A percentile compares a stretch with the other conserved stretches of the same genome.
Evolutionary conservation across 2,888 invertebrate species (phyloP).

Genomic region (Tenthredo scrophulariae): DNA sequence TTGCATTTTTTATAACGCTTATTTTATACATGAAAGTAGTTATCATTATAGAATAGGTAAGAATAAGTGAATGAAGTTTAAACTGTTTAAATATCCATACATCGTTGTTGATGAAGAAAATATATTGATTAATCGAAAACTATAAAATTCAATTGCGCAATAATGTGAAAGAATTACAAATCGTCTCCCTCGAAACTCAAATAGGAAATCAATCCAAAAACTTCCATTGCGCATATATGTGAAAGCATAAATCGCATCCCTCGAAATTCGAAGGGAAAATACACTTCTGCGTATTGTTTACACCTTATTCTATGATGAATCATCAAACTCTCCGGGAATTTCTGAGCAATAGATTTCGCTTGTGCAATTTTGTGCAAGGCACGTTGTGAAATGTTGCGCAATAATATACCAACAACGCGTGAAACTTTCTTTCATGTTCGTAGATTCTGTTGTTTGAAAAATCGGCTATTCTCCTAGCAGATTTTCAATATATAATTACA

Average conservation of each 20-base stretch:
- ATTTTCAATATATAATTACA: not conserved
- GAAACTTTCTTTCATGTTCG: not conserved
- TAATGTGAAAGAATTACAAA: not conserved
- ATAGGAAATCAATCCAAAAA: not conserved
- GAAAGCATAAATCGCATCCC: not conserved
- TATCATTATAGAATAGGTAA: not conserved
- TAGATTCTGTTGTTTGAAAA: not conserved
- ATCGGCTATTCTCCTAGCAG: not conserved
- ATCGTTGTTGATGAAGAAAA: not conserved
- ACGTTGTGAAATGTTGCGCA: conserved; percentile 6
- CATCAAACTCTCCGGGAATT: not conserved
- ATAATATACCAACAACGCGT: not conserved
- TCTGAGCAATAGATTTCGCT: not conserved
- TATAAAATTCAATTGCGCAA: not conserved
- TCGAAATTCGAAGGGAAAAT: not conserved
- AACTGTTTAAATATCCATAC: not conserved
- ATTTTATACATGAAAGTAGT: not conserved
- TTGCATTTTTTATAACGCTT: not conserved
- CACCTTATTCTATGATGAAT: not conserved
- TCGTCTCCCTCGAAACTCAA: not conserved
- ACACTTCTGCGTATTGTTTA: not conserved
- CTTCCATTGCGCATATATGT: not conserved
- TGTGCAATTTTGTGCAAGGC: not conserved
- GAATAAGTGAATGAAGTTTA: not conserved
- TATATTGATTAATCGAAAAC: not conserved